Conservation (phyloP, 1,140 invertebrate genomes). For the Paracyclopina nana region DNA sequence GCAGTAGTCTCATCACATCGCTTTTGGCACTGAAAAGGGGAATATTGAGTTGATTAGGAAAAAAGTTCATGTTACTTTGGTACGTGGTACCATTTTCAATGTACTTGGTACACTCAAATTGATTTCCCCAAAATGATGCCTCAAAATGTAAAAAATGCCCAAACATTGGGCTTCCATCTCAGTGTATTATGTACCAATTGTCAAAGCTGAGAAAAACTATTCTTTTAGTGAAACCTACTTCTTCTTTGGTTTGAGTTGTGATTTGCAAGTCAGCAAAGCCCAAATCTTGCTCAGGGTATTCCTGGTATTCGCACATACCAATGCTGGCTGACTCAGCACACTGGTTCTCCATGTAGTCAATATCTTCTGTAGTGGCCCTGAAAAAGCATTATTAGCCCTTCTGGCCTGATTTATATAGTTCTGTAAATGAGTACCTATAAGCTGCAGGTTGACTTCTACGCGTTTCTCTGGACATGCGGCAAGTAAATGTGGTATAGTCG, state of each 20-base stretch:
- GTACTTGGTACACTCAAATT: too few relatives aligned
- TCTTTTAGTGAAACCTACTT: conserved; percentile 21
- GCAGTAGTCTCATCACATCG: conserved; percentile 30
- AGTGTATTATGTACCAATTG: too few relatives aligned
- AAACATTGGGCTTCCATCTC: too few relatives aligned
- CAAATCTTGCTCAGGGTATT: conserved; percentile 25
- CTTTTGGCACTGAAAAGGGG: conserved; percentile 28
- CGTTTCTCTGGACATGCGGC: conserved; percentile 23
- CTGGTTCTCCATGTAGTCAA: conserved; percentile 29
- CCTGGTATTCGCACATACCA: conserved; percentile 28
- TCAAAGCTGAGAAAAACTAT: conserved; percentile 15
- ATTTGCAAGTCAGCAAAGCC: conserved; percentile 26
- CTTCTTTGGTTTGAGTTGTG: conserved; percentile 21
- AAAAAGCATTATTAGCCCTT: too few relatives aligned
- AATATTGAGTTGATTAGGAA: too few relatives aligned
- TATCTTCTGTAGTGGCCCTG: conserved; percentile 25
- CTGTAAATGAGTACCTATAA: conserved; percentile 26
- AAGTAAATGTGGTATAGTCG: conserved; percentile 18
- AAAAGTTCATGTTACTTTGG: too few relatives aligned
- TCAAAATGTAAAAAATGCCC: too few relatives aligned
- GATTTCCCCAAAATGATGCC: too few relatives aligned
- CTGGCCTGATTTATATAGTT: conserved; percentile 22
- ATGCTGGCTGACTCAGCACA: conserved; percentile 21
- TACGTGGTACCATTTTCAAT: too few relatives aligned
- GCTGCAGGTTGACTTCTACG: conserved; percentile 23